Conservation (phyloP, 2,888 invertebrate species). For the Trichopoda pennipes region DNA sequence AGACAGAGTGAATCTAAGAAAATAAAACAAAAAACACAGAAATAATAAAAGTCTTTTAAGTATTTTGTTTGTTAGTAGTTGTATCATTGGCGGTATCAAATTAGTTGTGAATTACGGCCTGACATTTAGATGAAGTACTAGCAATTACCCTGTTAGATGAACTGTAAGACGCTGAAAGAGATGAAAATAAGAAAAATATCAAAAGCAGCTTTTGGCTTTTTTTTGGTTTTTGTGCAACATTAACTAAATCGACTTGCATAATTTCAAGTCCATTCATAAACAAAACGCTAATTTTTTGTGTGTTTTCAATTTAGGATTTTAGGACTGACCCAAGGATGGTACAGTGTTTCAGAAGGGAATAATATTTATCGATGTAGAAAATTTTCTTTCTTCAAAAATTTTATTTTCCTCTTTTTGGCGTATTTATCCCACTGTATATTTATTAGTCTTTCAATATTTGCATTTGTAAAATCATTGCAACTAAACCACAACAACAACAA, state of each 20-base stretch:
- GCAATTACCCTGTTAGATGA: conserved; percentile 66
- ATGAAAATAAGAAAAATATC: conserved; percentile 39
- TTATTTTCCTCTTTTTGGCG: not conserved
- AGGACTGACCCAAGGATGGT: conserved; percentile 2
- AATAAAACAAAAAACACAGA: not conserved
- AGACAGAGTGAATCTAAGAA: conserved; percentile 33
- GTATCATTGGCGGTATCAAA: conserved; percentile 64
- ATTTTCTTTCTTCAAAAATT: not conserved
- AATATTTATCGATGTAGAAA: not conserved
- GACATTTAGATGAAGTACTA: conserved; percentile 80
- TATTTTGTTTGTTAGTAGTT: conserved; percentile 49
- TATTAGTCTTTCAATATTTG: conserved; percentile 55
- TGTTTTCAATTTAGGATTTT: conserved; percentile 38
- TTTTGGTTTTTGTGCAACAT: conserved; percentile 40
- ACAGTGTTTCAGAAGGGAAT: conserved; percentile 18
- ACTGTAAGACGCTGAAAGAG: conserved; percentile 29
- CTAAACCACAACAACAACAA: conserved; percentile 15
- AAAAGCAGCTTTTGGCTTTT: conserved; percentile 56
- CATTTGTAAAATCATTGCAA: conserved; percentile 29
- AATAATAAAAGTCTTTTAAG: conserved; percentile 33
- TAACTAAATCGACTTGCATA: conserved; percentile 63
- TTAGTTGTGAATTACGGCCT: conserved; percentile 77
- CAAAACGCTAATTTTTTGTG: conserved; percentile 76
- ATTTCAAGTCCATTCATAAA: conserved; percentile 78
- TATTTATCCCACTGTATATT: conserved; percentile 47